These are phyloP conservation scores for Ornithorhynchus anatinus DNA, from an alignment of 2,113 vertebrate genomes.

Conservation along the genomic window DNA sequence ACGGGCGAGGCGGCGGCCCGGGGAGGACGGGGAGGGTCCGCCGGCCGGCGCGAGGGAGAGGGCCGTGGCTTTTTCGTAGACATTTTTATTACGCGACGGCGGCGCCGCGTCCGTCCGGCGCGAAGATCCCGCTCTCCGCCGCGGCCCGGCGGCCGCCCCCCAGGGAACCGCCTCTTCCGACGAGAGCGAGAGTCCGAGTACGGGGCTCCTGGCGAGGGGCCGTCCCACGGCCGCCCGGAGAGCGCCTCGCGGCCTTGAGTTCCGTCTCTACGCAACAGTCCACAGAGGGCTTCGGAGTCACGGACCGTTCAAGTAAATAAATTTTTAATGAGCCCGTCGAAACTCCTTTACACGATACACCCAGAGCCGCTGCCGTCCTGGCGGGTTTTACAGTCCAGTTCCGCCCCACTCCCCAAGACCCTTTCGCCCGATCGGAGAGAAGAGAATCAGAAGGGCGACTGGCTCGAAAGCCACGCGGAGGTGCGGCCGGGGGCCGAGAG, in stretches of 20 bases:
- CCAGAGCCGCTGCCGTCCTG: constrained; percentile 46
- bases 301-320: constrained; percentile 71
- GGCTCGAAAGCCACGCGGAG: no score
- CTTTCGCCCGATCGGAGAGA: no score
- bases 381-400: constrained; percentile 2
- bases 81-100: constrained; percentile 65
- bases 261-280: constrained; percentile 65
- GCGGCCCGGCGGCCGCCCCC: no score
- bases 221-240: constrained; percentile 59
- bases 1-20: no score
- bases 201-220: constrained; percentile 56
- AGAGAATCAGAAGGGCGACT: no score
- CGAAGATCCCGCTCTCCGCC: no score
- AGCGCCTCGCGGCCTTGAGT: constrained; percentile 54
- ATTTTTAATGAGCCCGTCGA: constrained; percentile 47
- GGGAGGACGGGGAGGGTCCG: no score
- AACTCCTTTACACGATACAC: constrained; percentile 49
- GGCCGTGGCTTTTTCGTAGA: constrained; percentile 34
- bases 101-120: constrained; percentile 49
- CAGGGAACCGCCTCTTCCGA: no score
- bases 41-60: constrained; percentile 53
- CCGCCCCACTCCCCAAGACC: no score
- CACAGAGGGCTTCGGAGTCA: constrained; percentile 27
- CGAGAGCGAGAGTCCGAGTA: constrained; percentile 55
- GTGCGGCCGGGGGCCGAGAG: no score